Evolutionary conservation across 2,888 invertebrate species (phyloP).

Genomic region (Ophion costatus): DNA sequence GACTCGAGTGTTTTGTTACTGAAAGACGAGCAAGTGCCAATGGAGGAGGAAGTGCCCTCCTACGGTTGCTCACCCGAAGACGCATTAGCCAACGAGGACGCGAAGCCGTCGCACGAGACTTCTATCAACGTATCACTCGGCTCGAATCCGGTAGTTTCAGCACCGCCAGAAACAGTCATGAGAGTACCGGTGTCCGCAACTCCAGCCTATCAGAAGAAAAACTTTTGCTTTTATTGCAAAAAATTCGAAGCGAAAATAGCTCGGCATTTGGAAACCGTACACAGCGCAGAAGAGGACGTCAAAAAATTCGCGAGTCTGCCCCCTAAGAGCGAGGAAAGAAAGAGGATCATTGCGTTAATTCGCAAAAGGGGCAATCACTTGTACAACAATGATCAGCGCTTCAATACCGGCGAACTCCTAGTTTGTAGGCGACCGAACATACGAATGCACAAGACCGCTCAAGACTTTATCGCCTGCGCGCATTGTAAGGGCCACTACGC

Average conservation of each 20-base stretch:
- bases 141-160: constrained; percentile 1
- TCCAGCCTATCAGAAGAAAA: constrained; percentile 40
- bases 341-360: constrained; percentile 15
- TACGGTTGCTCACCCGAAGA: not conserved
- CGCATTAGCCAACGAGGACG: not conserved
- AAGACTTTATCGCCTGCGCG: constrained; percentile 52
- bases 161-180: constrained; percentile 29
- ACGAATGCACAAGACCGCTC: constrained; percentile 25
- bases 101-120: not conserved
- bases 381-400: constrained; percentile 44
- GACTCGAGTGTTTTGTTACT: not conserved
- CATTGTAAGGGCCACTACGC: constrained; percentile 56
- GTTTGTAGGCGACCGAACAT: constrained; percentile 48
- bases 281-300: constrained; percentile 55
- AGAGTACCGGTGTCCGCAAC: constrained; percentile 1
- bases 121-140: not conserved
- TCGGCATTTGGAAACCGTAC: constrained; percentile 55
- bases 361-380: constrained; percentile 47
- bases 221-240: constrained; percentile 60
- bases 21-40: not conserved
- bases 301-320: constrained; percentile 51
- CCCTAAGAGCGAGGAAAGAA: constrained; percentile 29
- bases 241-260: constrained; percentile 58
- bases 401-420: constrained; percentile 53
- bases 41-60: not conserved